A percentile compares a stretch with the other conserved stretches of the same genome.
phyloP scores from a whole-genome alignment of 2,797 vertebrate species.

The Otolemur crassicaudatus region DNA sequence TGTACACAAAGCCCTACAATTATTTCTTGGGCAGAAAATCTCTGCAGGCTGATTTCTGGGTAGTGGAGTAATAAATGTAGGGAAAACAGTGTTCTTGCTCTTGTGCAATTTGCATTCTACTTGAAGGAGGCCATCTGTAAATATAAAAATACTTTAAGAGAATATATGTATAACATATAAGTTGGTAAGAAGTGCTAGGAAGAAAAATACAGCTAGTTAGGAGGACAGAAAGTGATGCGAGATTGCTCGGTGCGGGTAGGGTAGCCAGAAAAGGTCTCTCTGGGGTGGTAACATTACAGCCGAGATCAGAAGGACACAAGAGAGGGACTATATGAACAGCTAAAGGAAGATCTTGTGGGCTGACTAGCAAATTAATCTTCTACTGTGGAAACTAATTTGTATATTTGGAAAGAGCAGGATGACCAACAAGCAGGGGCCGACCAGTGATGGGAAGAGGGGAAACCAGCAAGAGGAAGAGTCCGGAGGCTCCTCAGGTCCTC shows the following conservation, averaged over 20 bases:
- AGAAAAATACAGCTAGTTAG: not conserved
- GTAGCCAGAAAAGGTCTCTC: not conserved
- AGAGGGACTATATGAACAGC: not conserved
- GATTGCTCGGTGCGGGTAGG: not conserved
- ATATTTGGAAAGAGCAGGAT: not conserved
- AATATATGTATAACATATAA: not conserved
- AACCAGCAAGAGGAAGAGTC: not conserved
- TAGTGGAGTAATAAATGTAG: not conserved
- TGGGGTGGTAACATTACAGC: not conserved
- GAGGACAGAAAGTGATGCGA: not conserved
- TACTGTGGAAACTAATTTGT: not conserved
- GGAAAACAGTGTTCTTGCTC: not conserved
- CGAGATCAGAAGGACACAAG: not conserved
- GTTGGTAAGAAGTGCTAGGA: not conserved
- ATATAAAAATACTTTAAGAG: constrained; percentile 28
- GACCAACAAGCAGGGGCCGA: not conserved
- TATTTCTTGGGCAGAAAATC: not conserved
- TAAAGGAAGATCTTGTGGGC: not conserved
- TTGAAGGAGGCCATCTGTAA: not conserved
- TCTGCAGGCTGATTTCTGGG: constrained; percentile 20
- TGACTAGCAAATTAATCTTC: not conserved
- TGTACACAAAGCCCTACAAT: not conserved
- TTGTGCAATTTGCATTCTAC: not conserved
- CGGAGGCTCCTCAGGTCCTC: not conserved
- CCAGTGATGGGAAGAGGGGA: not conserved